A percentile compares a stretch with the other conserved stretches of the same genome.
These are phyloP conservation scores for Oryzias sinensis DNA, from an alignment of 2,797 vertebrate species.

Conservation along the genomic window DNA sequence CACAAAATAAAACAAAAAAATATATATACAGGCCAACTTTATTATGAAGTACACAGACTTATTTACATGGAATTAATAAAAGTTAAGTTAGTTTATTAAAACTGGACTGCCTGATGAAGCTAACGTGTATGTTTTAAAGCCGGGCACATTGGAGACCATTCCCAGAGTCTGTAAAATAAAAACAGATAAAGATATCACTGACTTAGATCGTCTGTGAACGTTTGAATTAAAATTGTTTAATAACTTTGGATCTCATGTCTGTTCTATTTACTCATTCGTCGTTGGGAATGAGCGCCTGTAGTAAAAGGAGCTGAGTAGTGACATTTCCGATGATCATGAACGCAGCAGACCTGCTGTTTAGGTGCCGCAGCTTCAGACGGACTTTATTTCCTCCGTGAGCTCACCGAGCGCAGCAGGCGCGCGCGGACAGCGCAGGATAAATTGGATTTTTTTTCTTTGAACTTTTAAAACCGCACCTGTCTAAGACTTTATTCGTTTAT, in stretches of 20 bases:
- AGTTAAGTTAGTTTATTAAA: too few relatives aligned
- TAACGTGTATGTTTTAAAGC: too few relatives aligned
- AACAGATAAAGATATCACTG: too few relatives aligned
- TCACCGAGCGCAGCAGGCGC: conserved; percentile 23
- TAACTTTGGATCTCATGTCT: too few relatives aligned
- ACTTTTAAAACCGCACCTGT: background rate
- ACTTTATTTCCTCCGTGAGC: conserved; percentile 56
- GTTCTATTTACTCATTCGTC: too few relatives aligned
- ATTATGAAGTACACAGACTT: background rate
- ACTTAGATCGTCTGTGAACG: too few relatives aligned
- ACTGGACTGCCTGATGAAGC: too few relatives aligned
- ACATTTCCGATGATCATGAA: conserved; percentile 51
- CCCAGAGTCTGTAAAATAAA: too few relatives aligned
- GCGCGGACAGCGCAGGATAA: conserved; percentile 1
- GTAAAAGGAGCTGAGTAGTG: fast-evolving
- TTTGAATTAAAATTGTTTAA: too few relatives aligned
- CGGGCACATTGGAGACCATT: too few relatives aligned
- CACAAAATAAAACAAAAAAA: background rate
- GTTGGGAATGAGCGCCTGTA: background rate
- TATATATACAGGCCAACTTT: background rate
- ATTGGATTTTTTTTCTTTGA: background rate
- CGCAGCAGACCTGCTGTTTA: conserved; percentile 34
- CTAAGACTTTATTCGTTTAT: background rate
- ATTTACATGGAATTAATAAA: background rate
- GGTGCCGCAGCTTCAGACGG: conserved; percentile 47